Evolutionary conservation across 64 coral and sea anemone species (phyloP), one percentile per base, ranked within the genome.

Genomic region (Cladopsammia gracilis): DNA sequence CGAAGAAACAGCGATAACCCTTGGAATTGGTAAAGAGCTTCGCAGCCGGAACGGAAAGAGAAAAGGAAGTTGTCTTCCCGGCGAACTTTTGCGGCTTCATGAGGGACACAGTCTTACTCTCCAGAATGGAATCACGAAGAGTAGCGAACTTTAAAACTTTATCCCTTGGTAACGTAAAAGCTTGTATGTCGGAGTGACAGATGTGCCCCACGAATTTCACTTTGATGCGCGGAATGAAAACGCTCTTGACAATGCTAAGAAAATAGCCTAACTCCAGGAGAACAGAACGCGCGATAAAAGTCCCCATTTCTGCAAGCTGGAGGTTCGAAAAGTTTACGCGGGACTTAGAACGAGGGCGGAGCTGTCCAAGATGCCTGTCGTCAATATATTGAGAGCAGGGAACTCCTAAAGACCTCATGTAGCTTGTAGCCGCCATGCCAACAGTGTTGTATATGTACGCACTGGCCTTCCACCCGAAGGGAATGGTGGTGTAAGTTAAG

Each of bases 41-140:
- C 7, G 70, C 69, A 23, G 69, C 80, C 3, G 80, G 71, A 14
- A 76, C 57, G 13, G 23, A 43, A 0, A 92, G 23, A 22, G 25
- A 19, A 47, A 92, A 86, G 10, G 70, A 92, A 0, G 50, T 53
- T 0, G 25, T 66, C 19, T 92, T 92, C 15, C 90, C 89, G 10
- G 58, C 71, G 0, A 92, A 83, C 10, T 66, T 85, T 20, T 92
- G 90, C 3, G 84, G 54, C 0, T 42, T 72, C 10, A 75, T 92
- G 4, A 92, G 0, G 4, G 67, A 50, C 10, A 85, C 56, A 3
- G 58, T 18, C 23, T 86, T 76, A 19, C 13, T 15, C 8, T 3
- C 0, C 12, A 82, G 19, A 3, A 91, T 91, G 0, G 12, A 20
- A 25, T 91, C 47, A 3, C 89, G 20, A 0, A 72, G 24, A 12